phyloP scores from a whole-genome alignment of 2,888 invertebrate species.

The Ormyrus rosae region DNA sequence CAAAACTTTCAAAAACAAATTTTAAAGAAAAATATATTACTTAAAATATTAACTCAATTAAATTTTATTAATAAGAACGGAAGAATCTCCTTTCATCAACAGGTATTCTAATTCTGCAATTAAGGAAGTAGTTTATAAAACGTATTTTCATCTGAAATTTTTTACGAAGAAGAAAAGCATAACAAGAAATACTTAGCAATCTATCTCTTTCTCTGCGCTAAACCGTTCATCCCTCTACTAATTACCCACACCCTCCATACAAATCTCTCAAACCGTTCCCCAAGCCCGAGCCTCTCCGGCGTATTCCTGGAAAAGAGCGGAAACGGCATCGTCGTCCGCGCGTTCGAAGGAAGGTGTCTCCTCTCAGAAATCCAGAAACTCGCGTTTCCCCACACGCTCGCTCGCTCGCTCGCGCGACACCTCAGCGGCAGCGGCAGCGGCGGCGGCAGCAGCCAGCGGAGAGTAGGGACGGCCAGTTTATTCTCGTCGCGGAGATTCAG shows the following conservation, averaged over 20 bases:
- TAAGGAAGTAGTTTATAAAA: too few species aligned
- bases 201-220: too few species aligned
- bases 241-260: too few species aligned
- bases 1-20: neutral
- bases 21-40: too few species aligned
- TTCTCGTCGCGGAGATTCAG: constrained; percentile 46
- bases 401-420: neutral
- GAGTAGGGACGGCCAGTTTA: constrained; percentile 40
- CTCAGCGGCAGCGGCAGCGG: neutral
- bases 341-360: constrained; percentile 22
- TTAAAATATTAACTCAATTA: too few species aligned
- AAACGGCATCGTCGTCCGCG: constrained; percentile 1
- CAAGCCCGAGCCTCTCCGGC: neutral
- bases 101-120: too few species aligned
- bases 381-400: neutral
- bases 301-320: constrained; percentile 43
- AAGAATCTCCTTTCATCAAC: too few species aligned
- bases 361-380: constrained; percentile 28
- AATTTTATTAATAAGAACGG: too few species aligned
- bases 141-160: too few species aligned
- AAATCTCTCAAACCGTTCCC: neutral
- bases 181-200: too few species aligned
- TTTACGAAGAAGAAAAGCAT: too few species aligned
- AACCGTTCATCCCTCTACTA: too few species aligned
- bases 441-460: neutral